These are phyloP conservation scores for Macrobrachium rosenbergii DNA, from an alignment of 1,140 invertebrate genomes.

Conservation along the genomic window DNA sequence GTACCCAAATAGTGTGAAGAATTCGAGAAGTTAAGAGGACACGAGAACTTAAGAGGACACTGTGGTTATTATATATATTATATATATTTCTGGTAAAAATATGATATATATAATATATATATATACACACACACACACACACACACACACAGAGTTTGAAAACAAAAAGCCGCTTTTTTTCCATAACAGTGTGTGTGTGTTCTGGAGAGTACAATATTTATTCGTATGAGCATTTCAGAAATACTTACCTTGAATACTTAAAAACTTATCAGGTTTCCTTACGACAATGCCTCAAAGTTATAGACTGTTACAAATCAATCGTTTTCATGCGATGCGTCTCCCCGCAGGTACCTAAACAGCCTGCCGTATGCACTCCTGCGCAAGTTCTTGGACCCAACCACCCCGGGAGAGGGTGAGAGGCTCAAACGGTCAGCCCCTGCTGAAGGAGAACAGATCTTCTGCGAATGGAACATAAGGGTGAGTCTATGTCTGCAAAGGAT, in stretches of 20 bases:
- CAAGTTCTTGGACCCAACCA: conserved; percentile 41
- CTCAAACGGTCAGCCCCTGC: neutral
- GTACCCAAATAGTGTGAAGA: too few species aligned
- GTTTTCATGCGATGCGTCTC: neutral
- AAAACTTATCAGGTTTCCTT: too few species aligned
- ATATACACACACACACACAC: conserved; percentile 8
- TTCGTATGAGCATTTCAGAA: neutral
- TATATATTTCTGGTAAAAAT: too few species aligned
- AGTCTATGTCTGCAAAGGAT: neutral
- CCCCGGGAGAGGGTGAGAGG: neutral
- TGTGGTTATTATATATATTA: too few species aligned
- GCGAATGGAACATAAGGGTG: conserved; percentile 65
- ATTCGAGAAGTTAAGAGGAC: too few species aligned
- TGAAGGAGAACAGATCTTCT: conserved; percentile 55
- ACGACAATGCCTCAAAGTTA: neutral
- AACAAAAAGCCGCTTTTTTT: too few species aligned
- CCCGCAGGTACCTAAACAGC: conserved; percentile 55
- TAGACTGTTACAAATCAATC: neutral
- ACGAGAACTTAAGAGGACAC: too few species aligned
- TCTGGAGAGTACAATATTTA: neutral
- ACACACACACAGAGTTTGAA: neutral
- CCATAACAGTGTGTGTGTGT: neutral
- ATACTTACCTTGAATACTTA: too few species aligned
- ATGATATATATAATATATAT: too few species aligned
- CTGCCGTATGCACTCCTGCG: conserved; percentile 46